Percentiles rank a stretch among this genome's conserved stretches.
Conservation (phyloP, 2,888 invertebrate genomes). For the Plutella xylostella region DNA sequence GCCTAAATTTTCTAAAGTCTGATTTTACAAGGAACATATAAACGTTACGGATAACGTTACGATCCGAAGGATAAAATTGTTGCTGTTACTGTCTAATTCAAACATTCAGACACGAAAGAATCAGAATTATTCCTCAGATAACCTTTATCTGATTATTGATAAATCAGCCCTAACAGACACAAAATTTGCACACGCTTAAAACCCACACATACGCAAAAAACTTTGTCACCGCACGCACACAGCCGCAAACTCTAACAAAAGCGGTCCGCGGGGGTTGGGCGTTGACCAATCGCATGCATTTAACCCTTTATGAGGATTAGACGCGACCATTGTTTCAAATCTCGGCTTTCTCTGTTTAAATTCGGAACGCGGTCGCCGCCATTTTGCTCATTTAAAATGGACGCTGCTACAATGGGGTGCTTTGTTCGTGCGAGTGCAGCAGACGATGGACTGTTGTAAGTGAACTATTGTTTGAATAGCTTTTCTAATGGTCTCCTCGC, state of each 20-base stretch:
- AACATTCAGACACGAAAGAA: too few species aligned
- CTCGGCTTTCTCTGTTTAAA: slow-evolving; percentile 41
- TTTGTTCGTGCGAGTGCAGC: slow-evolving; percentile 42
- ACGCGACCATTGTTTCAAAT: slow-evolving; percentile 59
- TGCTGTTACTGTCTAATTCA: too few species aligned
- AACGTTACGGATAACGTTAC: too few species aligned
- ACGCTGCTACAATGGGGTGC: slow-evolving; percentile 57
- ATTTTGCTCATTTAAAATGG: slow-evolving; percentile 69
- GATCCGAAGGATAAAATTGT: too few species aligned
- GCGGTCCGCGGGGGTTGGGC: slow-evolving; percentile 34
- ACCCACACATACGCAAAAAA: slow-evolving; percentile 1
- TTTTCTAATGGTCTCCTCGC: slow-evolving; percentile 48
- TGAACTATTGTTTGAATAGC: slow-evolving; percentile 49
- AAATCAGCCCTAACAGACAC: background rate
- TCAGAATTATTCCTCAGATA: too few species aligned
- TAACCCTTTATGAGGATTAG: slow-evolving; percentile 62
- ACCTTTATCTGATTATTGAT: too few species aligned
- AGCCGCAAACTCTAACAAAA: slow-evolving; percentile 25
- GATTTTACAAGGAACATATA: too few species aligned
- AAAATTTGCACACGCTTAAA: background rate
- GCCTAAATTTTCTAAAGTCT: too few species aligned
- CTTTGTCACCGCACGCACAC: slow-evolving; percentile 26
- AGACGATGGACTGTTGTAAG: slow-evolving; percentile 33
- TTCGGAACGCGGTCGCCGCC: slow-evolving; percentile 45
- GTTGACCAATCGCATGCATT: slow-evolving; percentile 66